A percentile compares a stretch with the other conserved stretches of the same genome.
phyloP scores from a whole-genome alignment of 2,113 vertebrate genomes.

The Thinocorus orbignyianus region DNA sequence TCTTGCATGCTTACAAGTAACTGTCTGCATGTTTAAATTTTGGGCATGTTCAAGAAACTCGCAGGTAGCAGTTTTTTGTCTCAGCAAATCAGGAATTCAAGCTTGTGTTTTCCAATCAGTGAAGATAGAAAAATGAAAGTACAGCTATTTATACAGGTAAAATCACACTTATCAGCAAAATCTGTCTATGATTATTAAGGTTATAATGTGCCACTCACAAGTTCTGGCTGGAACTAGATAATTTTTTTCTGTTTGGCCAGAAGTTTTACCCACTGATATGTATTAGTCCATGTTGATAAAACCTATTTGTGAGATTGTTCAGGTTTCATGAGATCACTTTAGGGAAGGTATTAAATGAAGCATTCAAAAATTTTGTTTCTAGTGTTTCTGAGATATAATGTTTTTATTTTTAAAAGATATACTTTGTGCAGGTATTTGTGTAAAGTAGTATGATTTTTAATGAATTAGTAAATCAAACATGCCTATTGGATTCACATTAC shows the following conservation, averaged over 20 bases:
- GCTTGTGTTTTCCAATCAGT: background rate
- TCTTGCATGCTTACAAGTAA: background rate
- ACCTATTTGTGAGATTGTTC: background rate
- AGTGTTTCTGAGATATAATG: background rate
- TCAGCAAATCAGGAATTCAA: background rate
- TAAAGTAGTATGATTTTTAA: background rate
- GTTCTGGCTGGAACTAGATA: background rate
- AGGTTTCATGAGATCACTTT: background rate
- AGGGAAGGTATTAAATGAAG: background rate
- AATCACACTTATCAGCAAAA: background rate
- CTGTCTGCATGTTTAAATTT: background rate
- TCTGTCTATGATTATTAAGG: background rate
- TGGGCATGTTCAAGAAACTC: background rate
- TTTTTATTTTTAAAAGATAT: background rate
- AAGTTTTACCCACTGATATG: background rate
- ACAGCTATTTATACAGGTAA: background rate
- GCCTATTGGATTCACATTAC: background rate
- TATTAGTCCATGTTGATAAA: background rate
- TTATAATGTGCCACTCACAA: background rate
- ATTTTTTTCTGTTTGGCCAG: background rate
- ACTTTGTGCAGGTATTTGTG: background rate
- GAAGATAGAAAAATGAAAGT: background rate
- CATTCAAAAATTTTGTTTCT: background rate
- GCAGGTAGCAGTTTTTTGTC: background rate
- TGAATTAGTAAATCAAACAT: background rate